phyloP scores from a whole-genome alignment of 2,888 invertebrate species.

The Gymnosoma rotundatum region DNA sequence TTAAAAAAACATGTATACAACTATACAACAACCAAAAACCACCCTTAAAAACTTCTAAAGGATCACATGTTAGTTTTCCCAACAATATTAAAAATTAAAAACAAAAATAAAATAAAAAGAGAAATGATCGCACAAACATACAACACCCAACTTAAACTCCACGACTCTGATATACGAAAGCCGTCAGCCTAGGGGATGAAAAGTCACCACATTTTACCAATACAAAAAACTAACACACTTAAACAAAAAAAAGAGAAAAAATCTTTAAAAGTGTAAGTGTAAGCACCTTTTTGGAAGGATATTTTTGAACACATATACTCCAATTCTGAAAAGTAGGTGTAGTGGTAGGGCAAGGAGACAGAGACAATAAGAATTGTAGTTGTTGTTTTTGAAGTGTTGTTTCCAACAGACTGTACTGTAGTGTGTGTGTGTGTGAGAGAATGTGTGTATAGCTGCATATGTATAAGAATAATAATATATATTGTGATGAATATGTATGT shows the following conservation, averaged over 20 bases:
- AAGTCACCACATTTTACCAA: conserved; percentile 73
- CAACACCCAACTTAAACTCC: conserved; percentile 68
- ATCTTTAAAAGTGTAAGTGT: conserved; percentile 57
- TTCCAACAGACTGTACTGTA: conserved; percentile 52
- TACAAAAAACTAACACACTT: conserved; percentile 57
- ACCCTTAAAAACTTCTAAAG: conserved; percentile 51
- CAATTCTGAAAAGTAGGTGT: conserved; percentile 30
- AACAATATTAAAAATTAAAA: conserved; percentile 66
- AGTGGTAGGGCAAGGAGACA: conserved; percentile 36
- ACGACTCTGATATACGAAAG: conserved; percentile 56
- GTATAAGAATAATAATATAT: conserved; percentile 28
- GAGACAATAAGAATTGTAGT: conserved; percentile 54
- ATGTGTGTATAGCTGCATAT: conserved; percentile 5
- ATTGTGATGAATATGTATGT: conserved; percentile 32
- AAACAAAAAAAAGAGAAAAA: neutral
- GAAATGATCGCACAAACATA: conserved; percentile 59
- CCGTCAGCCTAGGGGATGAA: conserved; percentile 80
- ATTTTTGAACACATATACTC: conserved; percentile 25
- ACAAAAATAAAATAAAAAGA: conserved; percentile 26
- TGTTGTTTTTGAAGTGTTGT: conserved; percentile 53
- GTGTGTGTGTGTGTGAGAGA: conserved; percentile 7
- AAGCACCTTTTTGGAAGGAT: conserved; percentile 59
- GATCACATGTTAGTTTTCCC: conserved; percentile 82
- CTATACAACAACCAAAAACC: conserved; percentile 30
- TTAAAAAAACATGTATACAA: neutral